These are phyloP conservation scores for Palaemon carinicauda DNA, from an alignment of 1,140 invertebrate species.

Conservation along the genomic window DNA sequence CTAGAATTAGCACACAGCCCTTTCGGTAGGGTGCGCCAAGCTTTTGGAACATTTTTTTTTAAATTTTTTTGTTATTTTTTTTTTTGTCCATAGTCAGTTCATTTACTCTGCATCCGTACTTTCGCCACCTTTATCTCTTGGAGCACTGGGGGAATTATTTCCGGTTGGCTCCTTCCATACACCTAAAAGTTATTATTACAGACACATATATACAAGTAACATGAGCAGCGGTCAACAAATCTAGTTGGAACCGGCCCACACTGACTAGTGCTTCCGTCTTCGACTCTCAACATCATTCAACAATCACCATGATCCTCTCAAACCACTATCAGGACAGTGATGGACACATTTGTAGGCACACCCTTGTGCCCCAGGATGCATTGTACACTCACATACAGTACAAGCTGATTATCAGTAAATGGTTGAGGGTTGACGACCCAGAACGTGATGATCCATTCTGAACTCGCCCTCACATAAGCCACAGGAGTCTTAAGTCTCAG, in stretches of 20 bases:
- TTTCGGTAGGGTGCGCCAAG: conserved; percentile 55
- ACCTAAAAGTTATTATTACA: conserved; percentile 54
- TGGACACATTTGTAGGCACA: conserved; percentile 54
- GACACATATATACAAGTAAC: conserved; percentile 57
- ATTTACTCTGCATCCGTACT: conserved; percentile 41
- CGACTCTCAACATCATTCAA: conserved; percentile 44
- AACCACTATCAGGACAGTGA: conserved; percentile 49
- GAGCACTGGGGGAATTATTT: conserved; percentile 10
- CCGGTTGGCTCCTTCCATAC: conserved; percentile 43
- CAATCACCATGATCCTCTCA: conserved; percentile 47
- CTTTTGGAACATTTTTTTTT: conserved; percentile 33
- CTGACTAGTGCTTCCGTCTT: conserved; percentile 55
- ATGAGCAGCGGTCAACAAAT: conserved; percentile 40
- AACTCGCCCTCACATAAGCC: conserved; percentile 51
- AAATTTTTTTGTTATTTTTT: background rate
- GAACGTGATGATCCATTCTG: conserved; percentile 35
- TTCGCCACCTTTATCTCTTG: conserved; percentile 37
- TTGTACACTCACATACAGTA: conserved; percentile 54
- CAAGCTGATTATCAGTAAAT: conserved; percentile 55
- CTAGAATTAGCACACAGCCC: conserved; percentile 57
- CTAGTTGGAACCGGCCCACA: conserved; percentile 40
- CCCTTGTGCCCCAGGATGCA: conserved; percentile 54
- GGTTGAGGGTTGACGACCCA: conserved; percentile 49
- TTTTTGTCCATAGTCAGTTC: conserved; percentile 48
- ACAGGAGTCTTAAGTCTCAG: conserved; percentile 53